Base-by-base conservation (phyloP, 2,888 invertebrate genomes). In the Archips crataeganus region DNA sequence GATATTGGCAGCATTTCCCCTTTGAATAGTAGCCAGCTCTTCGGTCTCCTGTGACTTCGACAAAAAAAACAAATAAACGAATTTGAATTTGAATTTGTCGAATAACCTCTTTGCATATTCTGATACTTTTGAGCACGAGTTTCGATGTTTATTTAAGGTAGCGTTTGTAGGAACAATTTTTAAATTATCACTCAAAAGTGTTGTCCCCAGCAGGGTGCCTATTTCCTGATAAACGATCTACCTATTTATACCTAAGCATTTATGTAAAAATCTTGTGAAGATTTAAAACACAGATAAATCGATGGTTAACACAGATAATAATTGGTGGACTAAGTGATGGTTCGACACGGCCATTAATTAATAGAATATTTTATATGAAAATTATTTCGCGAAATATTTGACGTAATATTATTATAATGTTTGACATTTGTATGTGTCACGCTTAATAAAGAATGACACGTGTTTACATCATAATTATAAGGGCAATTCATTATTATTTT, bases 331-430 rank as follows among this genome's bases (percentile, higher is more conserved):
- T 34, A 59, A 65, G 59, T 64, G 47, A 62, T 63, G 63, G 57
- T 59, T 59, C 57, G 72, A 63, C 72, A 59, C 9, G 39, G 23
- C 49, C 68, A 70, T 70, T 54, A 54, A 8, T 69, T 54, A 39
- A 39, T 60, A 65, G n/a, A 51, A 66, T 32, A 60, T 15, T 34
- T 51, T 32, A 66, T 66, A 60, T 13, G 39, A 60, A 32, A 60
- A 60, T 60, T 13, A 60, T 39, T 36, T 60, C 2, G 36, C n/a
- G 36, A 60, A n/a, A n/a, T 60, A 39, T 23, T 54, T 54, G 9
- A 23, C 51, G 15, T 54, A 9, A 54, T 54, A 54, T 54, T n/a
- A 9, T 39, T 34, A 49, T 36, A 36, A 15, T 51, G 65, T 51
- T 49, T 49, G 13, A 51, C 49, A 65, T 65, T 51, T 34, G 64